These are phyloP conservation scores for Meloidogyne chitwoodi DNA, from an alignment of 1,140 invertebrate genomes.

Conservation along the genomic window DNA sequence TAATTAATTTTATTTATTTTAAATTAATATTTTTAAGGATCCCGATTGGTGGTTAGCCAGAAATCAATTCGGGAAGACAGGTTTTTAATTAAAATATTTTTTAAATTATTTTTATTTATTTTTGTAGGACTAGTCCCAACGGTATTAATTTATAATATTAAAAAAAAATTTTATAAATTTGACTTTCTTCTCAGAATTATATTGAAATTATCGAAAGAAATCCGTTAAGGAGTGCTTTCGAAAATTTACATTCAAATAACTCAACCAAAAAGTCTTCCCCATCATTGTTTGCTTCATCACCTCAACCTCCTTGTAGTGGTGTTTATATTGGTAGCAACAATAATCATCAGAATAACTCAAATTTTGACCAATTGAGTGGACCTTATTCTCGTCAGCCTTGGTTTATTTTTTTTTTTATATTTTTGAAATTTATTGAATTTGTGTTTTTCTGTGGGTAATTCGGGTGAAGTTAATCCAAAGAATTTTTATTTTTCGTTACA, in stretches of 20 bases:
- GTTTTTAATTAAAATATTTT: slow-evolving; percentile 96
- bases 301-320: slow-evolving; percentile 11
- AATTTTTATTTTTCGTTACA: too few species aligned
- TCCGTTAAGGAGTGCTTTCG: slow-evolving; percentile 2
- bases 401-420: slow-evolving; percentile 68
- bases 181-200: neutral
- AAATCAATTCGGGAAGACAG: slow-evolving; percentile 79
- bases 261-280: neutral
- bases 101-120: slow-evolving; percentile 46
- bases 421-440: too few species aligned
- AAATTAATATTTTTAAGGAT: slow-evolving; percentile 78
- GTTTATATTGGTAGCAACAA: neutral
- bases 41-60: slow-evolving; percentile 96
- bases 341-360: neutral
- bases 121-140: slow-evolving; percentile 9
- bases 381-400: slow-evolving; percentile 75
- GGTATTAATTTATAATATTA: neutral
- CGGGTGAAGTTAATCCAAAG: too few species aligned
- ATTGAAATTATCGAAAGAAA: slow-evolving; percentile 14
- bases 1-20: slow-evolving; percentile 39
- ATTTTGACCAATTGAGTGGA: slow-evolving; percentile 65
- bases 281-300: slow-evolving; percentile 7
- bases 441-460: too few species aligned
- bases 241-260: neutral
- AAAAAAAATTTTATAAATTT: neutral